Base-by-base conservation (phyloP, 2,797 vertebrate species). In the Gadopsis marmoratus region DNA sequence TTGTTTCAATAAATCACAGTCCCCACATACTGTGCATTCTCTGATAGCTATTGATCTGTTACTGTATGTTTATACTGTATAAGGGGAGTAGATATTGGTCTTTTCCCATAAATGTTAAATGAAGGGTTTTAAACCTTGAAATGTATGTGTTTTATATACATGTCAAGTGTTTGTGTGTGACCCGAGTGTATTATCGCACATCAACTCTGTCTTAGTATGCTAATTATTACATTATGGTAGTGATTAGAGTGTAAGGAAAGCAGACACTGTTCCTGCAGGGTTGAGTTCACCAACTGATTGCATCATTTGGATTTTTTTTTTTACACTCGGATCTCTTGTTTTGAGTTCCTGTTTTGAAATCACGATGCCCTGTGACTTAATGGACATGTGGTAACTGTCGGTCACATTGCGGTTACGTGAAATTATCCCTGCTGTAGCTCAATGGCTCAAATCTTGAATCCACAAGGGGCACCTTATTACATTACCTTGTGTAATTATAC, bases 291-390 rank as follows among this genome's bases (percentile, higher is more conserved):
- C 50, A 14, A 23, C 17, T 4, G 13, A 39, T 81, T 86, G 66
- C 64, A 43, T 82, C 53, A 71, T 59, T 71, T 48, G 12, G 33
- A 29, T 6, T 16, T 77, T 79, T 65, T 65, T 53, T 79, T 56
- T 29, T 47, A 26, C 43, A 3, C 8, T 54, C 0, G 0, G 23
- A 79, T 68, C 50, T 21, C 62, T 74, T 78, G 50, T 47, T 65
- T 21, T 19, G 1, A 58, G 43, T 84, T 89, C 80, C 73, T 78
- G 69, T 83, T 78, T 82, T 67, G 31, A 61, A 68, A 68, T 71
- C 29, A 10, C 12, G 8, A 12, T 31, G 9, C 53, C 26, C 0
- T 6, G 1, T 58, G 48, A 61, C 47, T 17, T 13, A 48, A 26
- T 8, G 0, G 26, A 64, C 23, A 63, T 70, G 45, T 72, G 51